These are phyloP conservation scores for Drosophila percnosoma DNA, from an alignment of 2,888 invertebrate species.

Conservation along the genomic window DNA sequence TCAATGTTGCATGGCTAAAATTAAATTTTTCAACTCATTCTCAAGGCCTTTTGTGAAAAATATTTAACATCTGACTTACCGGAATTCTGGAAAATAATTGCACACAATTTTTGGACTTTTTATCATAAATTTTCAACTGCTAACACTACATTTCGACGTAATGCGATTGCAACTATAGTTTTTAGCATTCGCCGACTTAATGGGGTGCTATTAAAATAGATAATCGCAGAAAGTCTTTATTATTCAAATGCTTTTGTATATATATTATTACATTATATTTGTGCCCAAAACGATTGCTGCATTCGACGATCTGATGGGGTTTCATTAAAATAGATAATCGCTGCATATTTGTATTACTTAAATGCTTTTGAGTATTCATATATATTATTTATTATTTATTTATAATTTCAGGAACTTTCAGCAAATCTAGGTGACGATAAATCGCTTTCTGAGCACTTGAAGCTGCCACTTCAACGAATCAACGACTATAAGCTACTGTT, in stretches of 20 bases:
- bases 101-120: background rate
- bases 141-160: background rate
- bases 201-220: background rate
- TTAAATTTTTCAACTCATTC: constrained; percentile 4
- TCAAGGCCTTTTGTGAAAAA: background rate
- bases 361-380: background rate
- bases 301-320: background rate
- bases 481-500: constrained; percentile 98
- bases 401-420: constrained; percentile 90
- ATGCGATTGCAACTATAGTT: background rate
- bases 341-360: background rate
- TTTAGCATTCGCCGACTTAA: background rate
- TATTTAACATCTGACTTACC: constrained; percentile 1
- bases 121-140: background rate
- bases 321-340: background rate
- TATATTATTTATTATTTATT: background rate
- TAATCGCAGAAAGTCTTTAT: background rate
- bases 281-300: background rate
- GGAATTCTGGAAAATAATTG: background rate
- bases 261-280: background rate
- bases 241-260: background rate
- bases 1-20: constrained; percentile 10
- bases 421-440: constrained; percentile 95
- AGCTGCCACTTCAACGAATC: constrained; percentile 96
- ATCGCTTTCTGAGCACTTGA: constrained; percentile 94